phyloP scores from a whole-genome alignment of 2,797 vertebrate species.

The Lepus townsendii region DNA sequence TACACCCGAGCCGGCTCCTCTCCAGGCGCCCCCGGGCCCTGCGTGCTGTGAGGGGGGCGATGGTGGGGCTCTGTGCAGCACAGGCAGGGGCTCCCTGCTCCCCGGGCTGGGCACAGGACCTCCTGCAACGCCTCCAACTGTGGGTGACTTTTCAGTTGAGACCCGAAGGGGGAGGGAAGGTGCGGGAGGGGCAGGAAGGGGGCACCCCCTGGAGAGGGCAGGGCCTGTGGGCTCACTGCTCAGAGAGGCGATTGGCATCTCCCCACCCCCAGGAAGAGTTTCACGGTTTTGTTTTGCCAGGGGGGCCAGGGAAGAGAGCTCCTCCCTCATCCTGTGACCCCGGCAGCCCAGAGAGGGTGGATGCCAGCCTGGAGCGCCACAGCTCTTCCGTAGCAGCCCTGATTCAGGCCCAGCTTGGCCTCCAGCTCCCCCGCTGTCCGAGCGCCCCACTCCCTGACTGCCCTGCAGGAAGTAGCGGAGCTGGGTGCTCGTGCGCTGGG shows the following conservation, averaged over 20 bases:
- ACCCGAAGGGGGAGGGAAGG: background rate
- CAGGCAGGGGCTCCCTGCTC: background rate
- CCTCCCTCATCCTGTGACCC: background rate
- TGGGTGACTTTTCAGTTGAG: background rate
- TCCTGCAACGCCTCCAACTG: background rate
- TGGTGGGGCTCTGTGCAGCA: no score
- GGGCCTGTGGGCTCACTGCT: background rate
- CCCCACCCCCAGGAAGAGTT: background rate
- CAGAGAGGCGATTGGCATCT: background rate
- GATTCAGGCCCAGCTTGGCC: background rate
- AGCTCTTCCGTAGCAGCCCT: background rate
- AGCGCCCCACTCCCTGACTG: no score
- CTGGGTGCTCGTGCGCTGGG: fast-evolving
- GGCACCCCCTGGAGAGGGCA: no score
- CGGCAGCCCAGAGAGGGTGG: no score
- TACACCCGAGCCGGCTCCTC: background rate
- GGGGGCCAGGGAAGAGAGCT: background rate
- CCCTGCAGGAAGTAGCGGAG: background rate
- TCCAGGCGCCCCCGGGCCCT: background rate
- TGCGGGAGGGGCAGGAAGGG: fast-evolving
- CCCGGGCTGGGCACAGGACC: no score
- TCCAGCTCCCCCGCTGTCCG: fast-evolving
- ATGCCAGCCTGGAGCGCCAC: no score
- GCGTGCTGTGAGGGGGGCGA: background rate
- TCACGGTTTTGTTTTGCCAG: background rate